Conservation (phyloP, 1,140 invertebrate species). For the Drosophila melanica region DNA sequence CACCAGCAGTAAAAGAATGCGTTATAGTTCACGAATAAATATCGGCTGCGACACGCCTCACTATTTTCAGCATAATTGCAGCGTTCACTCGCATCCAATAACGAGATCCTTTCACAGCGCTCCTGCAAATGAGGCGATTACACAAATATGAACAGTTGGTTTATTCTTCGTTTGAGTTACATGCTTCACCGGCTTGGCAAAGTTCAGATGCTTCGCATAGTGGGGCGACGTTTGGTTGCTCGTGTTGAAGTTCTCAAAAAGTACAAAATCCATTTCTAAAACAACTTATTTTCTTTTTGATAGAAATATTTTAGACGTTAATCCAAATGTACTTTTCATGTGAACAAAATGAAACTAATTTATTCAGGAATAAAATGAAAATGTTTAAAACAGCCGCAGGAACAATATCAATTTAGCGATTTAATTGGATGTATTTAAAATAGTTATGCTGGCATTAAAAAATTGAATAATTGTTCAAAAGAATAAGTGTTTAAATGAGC, state of each 20-base stretch:
- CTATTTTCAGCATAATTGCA: slow-evolving; percentile 12
- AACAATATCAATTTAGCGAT: slow-evolving; percentile 9
- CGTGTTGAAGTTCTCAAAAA: slow-evolving; percentile 38
- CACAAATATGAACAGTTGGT: no score
- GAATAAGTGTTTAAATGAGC: slow-evolving; percentile 13
- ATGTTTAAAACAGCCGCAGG: no score
- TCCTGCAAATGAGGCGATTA: neutral
- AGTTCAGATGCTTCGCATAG: slow-evolving; percentile 22
- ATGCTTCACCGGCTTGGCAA: slow-evolving; percentile 10
- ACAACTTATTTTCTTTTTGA: no score
- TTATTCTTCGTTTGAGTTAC: slow-evolving; percentile 6
- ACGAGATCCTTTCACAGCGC: slow-evolving; percentile 18
- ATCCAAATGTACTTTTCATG: no score
- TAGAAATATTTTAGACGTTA: no score
- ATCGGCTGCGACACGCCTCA: neutral
- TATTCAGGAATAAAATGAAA: no score
- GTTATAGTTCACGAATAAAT: slow-evolving; percentile 22
- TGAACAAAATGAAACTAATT: no score
- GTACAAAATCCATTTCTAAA: slow-evolving; percentile 17
- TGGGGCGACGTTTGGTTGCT: slow-evolving; percentile 38
- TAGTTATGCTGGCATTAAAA: slow-evolving; percentile 44
- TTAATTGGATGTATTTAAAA: slow-evolving; percentile 38
- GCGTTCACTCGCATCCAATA: slow-evolving; percentile 1
- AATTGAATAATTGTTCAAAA: slow-evolving; percentile 36
- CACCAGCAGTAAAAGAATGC: slow-evolving; percentile 28